Conservation (phyloP, 64 coral and sea anemone genomes). For the Dendronephthya gigantea region DNA sequence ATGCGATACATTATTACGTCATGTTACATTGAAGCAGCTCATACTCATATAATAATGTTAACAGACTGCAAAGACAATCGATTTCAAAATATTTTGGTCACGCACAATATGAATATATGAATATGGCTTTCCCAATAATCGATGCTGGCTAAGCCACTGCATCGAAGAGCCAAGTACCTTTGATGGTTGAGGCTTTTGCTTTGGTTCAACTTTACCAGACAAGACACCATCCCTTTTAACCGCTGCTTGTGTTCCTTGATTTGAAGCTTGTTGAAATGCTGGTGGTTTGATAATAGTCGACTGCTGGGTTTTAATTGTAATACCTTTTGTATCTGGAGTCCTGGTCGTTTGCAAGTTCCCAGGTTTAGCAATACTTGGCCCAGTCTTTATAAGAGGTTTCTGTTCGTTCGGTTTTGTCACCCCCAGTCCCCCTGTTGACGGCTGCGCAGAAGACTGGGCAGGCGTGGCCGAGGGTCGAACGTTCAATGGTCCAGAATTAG, state of each 20-base stretch:
- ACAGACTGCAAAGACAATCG: no score
- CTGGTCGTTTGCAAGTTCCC: neutral
- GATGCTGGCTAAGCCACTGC: no score
- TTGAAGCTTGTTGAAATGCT: neutral
- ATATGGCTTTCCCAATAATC: no score
- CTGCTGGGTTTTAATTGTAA: neutral
- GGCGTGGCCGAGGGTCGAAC: neutral
- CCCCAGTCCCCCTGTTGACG: no score
- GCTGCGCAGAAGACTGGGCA: no score
- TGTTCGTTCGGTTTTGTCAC: neutral
- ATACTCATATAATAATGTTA: no score
- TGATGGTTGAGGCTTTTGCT: neutral
- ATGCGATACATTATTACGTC: no score
- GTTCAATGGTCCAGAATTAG: neutral
- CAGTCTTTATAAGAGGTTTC: neutral
- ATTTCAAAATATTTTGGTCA: no score
- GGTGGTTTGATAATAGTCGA: neutral
- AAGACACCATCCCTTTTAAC: neutral
- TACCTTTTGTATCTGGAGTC: neutral
- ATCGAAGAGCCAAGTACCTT: no score
- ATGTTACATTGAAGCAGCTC: no score
- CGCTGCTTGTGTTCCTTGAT: no score
- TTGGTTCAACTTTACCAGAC: neutral
- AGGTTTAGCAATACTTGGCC: neutral
- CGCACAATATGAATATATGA: no score